These are phyloP conservation scores for Allygus modestus DNA, from an alignment of 2,888 invertebrate species.

Conservation along the genomic window DNA sequence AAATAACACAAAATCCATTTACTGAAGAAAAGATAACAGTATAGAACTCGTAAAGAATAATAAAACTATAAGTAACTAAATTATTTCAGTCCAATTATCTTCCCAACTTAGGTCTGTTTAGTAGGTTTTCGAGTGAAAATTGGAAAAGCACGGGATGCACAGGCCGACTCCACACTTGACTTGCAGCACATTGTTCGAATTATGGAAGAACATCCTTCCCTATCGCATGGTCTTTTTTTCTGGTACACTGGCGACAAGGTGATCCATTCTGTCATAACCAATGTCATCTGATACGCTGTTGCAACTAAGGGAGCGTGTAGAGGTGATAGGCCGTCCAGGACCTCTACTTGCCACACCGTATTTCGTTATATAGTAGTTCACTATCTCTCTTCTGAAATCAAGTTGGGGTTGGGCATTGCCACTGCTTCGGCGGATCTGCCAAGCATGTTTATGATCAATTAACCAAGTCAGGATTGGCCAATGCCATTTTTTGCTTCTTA, in stretches of 20 bases:
- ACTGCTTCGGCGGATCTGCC: slow-evolving; percentile 24
- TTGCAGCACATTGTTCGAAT: background rate
- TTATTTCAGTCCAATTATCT: too few relatives aligned
- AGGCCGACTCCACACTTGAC: slow-evolving; percentile 1
- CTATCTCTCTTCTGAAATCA: slow-evolving; percentile 55
- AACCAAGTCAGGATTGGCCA: slow-evolving; percentile 64
- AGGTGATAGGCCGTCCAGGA: slow-evolving; percentile 39
- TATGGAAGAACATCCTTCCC: background rate
- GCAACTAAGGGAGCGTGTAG: background rate
- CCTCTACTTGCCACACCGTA: slow-evolving; percentile 32
- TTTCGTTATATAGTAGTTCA: slow-evolving; percentile 11
- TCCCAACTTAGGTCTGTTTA: too few relatives aligned
- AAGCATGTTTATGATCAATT: slow-evolving; percentile 63
- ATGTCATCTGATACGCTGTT: background rate
- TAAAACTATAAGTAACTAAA: too few relatives aligned
- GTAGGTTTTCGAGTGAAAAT: background rate
- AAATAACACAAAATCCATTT: too few relatives aligned
- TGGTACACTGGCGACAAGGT: background rate
- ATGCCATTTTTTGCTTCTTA: slow-evolving; percentile 63
- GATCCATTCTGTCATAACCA: background rate
- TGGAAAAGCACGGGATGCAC: background rate
- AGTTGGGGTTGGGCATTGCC: slow-evolving; percentile 46
- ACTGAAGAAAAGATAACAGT: too few relatives aligned
- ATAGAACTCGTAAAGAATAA: too few relatives aligned
- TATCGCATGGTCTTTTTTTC: slow-evolving; percentile 1